Percentiles rank a stretch among this genome's conserved stretches.
These are phyloP conservation scores for Drosophila bifasciata DNA, from an alignment of 1,140 invertebrate species.

Conservation along the genomic window DNA sequence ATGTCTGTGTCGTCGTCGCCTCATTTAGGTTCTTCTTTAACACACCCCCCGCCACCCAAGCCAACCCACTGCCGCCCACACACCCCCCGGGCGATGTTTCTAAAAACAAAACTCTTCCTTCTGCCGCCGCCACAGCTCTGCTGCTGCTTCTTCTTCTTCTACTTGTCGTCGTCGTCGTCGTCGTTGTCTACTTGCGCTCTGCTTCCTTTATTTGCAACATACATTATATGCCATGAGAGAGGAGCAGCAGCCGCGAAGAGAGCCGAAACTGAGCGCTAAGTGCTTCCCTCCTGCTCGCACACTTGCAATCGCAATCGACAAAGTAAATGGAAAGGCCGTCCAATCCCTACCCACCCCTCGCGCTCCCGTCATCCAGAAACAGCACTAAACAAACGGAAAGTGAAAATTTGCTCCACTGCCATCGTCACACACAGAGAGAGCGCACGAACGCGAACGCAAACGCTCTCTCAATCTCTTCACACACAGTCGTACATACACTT, in stretches of 20 bases:
- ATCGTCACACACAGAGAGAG: conserved; percentile 39
- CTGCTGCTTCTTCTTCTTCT: conserved; percentile 31
- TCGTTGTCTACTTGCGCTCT: conserved; percentile 58
- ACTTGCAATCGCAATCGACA: conserved; percentile 62
- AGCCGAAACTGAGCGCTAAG: conserved; percentile 8
- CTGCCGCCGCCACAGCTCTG: conserved; percentile 42
- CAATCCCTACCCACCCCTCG: not conserved
- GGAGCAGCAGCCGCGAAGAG: conserved; percentile 5
- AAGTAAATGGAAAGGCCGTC: conserved; percentile 80
- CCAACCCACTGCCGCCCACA: conserved; percentile 10
- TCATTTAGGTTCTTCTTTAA: conserved; percentile 73
- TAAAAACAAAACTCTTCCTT: conserved; percentile 77
- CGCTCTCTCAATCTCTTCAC: conserved; percentile 30
- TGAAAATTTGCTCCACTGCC: conserved; percentile 81
- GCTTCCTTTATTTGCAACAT: conserved; percentile 78
- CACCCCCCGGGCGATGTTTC: conserved; percentile 39
- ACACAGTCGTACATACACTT: conserved; percentile 57
- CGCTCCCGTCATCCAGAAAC: not conserved
- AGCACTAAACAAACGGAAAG: conserved; percentile 78
- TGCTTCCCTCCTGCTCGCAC: conserved; percentile 38
- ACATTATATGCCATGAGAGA: conserved; percentile 42
- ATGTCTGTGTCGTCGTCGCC: conserved; percentile 66
- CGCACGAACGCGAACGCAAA: conserved; percentile 19
- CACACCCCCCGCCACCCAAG: conserved; percentile 1
- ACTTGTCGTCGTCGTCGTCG: not conserved